A percentile compares a stretch with the other conserved stretches of the same genome.
Conservation (phyloP, 1,140 invertebrate genomes). For the Trypoxylus dichotomus region DNA sequence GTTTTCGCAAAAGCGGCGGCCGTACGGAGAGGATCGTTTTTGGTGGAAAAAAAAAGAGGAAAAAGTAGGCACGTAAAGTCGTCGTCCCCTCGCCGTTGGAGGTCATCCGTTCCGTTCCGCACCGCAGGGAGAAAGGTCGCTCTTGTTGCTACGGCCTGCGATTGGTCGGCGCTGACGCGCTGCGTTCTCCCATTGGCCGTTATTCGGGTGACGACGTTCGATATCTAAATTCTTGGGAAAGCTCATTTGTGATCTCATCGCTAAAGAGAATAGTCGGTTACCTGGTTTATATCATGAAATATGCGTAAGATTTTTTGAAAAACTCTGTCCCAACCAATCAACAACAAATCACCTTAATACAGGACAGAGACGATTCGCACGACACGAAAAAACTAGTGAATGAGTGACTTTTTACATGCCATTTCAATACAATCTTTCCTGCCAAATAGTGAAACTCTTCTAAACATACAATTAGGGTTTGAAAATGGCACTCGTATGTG, state of each 20-base stretch:
- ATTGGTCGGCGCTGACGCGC: conserved; percentile 4
- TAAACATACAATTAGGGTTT: conserved; percentile 42
- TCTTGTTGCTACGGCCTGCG: conserved; percentile 13
- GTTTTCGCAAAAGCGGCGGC: not conserved
- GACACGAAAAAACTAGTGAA: conserved; percentile 51
- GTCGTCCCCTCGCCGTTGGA: not conserved
- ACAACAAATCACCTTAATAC: conserved; percentile 34
- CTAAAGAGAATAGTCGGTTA: conserved; percentile 52
- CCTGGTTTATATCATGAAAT: conserved; percentile 36
- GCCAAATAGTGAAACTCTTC: conserved; percentile 47
- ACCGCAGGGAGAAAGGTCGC: not conserved
- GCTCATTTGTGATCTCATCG: conserved; percentile 53
- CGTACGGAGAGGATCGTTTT: not conserved
- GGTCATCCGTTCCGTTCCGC: not conserved
- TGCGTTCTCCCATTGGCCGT: not conserved
- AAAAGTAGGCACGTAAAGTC: not conserved
- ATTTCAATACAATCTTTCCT: conserved; percentile 50
- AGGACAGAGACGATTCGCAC: not conserved
- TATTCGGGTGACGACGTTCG: conserved; percentile 29
- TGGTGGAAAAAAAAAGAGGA: not conserved
- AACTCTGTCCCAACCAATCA: conserved; percentile 46
- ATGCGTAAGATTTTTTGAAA: conserved; percentile 37
- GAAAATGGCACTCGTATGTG: conserved; percentile 54
- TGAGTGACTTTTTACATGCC: conserved; percentile 53
- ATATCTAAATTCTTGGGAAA: conserved; percentile 39